A percentile compares a stretch with the other conserved stretches of the same genome.
These are phyloP conservation scores for Phalera bucephala DNA, from an alignment of 2,888 invertebrate species.

Conservation along the genomic window DNA sequence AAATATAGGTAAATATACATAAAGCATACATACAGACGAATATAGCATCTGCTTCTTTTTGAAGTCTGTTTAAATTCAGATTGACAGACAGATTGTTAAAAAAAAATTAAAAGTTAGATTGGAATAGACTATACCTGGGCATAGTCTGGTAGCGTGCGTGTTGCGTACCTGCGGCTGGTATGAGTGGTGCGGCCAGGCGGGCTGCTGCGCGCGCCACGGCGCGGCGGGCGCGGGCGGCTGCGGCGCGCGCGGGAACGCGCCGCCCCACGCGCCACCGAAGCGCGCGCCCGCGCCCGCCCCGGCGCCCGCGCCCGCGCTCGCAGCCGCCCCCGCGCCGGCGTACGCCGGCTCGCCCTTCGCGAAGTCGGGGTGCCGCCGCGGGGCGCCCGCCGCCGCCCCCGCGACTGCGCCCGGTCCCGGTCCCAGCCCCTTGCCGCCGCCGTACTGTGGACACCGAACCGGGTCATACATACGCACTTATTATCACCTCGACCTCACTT, in stretches of 20 bases:
- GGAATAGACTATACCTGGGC: too few species aligned
- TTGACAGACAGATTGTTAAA: too few species aligned
- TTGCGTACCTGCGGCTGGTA: conserved; percentile 56
- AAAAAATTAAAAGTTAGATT: too few species aligned
- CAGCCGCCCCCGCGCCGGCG: conserved; percentile 23
- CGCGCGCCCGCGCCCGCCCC: conserved; percentile 29
- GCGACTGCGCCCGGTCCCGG: conserved; percentile 30
- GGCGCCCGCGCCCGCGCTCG: conserved; percentile 27
- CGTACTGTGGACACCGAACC: conserved; percentile 51
- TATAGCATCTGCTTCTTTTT: too few species aligned
- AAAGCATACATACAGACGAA: too few species aligned
- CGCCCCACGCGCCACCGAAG: conserved; percentile 32
- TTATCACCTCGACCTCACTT: conserved; percentile 1
- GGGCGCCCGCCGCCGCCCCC: conserved; percentile 82
- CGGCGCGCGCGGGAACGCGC: conserved; percentile 60
- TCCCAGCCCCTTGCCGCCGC: conserved; percentile 79
- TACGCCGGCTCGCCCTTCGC: conserved; percentile 43
- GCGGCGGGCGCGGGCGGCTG: conserved; percentile 57
- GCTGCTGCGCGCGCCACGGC: conserved; percentile 56
- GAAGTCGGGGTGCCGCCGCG: conserved; percentile 56
- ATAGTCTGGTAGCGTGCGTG: not conserved
- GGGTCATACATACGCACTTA: not conserved
- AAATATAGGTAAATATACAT: too few species aligned
- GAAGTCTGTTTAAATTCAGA: too few species aligned
- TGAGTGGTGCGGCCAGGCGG: conserved; percentile 64